Percentiles rank a stretch among this genome's conserved stretches.
Conservation (phyloP, 2,888 invertebrate species). For the Calameuta pallipes region DNA sequence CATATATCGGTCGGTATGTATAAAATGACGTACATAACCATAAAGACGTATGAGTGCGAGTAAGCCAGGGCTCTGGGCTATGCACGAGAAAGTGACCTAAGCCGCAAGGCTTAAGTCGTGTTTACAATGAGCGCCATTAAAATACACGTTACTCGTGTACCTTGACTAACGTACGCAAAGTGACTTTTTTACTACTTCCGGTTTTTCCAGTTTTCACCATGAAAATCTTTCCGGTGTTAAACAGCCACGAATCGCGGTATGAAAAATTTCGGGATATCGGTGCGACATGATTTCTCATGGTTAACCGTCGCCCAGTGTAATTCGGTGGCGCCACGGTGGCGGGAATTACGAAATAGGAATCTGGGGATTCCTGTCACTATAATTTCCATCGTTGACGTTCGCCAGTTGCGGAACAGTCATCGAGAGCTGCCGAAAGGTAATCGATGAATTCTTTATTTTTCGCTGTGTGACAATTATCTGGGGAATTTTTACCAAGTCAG, state of each 20-base stretch:
- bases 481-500: not conserved
- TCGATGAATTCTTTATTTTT: not conserved
- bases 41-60: not conserved
- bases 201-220: not conserved
- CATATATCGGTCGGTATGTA: not conserved
- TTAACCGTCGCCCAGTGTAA: not conserved
- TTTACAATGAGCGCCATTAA: not conserved
- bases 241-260: not conserved
- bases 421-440: not conserved
- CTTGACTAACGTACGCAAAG: not conserved
- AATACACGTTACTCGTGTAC: not conserved
- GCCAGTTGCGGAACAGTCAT: not conserved
- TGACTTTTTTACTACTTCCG: not conserved
- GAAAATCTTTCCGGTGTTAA: not conserved
- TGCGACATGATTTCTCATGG: not conserved
- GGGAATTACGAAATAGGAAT: slow-evolving; percentile 7
- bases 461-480: not conserved
- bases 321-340: not conserved
- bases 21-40: not conserved
- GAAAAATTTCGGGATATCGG: not conserved
- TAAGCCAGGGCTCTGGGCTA: not conserved
- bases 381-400: not conserved
- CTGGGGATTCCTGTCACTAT: not conserved
- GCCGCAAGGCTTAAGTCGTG: not conserved
- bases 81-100: not conserved